These are phyloP conservation scores for Myotis planiceps DNA, from an alignment of 2,797 vertebrate genomes.

Conservation along the genomic window DNA sequence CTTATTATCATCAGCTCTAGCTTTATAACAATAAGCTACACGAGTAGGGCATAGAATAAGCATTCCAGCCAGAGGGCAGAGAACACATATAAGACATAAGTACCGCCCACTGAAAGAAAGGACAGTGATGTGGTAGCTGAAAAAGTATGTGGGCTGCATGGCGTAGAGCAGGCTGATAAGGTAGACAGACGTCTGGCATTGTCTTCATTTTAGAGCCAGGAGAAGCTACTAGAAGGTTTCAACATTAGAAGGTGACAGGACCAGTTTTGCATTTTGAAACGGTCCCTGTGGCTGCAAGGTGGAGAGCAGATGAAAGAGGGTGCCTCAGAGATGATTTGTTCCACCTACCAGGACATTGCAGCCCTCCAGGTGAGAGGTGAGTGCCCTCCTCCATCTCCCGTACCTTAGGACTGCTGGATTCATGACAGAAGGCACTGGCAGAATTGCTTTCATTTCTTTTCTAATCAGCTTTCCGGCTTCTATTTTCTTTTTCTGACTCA, in stretches of 20 bases:
- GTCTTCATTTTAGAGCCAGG: not conserved
- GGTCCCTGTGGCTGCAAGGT: not conserved
- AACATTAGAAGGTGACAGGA: not conserved
- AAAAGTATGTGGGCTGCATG: rapidly evolving
- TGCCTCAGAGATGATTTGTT: not conserved
- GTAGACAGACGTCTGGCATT: not conserved
- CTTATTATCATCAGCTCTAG: too few relatives aligned
- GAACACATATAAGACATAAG: not conserved
- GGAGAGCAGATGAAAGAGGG: not conserved
- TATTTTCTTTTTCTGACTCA: conserved; percentile 37
- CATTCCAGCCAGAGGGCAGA: not conserved
- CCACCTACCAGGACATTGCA: not conserved
- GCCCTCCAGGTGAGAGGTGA: not conserved
- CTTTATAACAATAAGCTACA: not conserved
- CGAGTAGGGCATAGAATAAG: not conserved
- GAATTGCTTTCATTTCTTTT: conserved; percentile 43
- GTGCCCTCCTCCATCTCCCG: not conserved
- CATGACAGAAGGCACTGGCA: not conserved
- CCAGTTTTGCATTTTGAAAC: not conserved
- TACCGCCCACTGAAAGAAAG: not conserved
- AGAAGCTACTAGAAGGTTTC: not conserved
- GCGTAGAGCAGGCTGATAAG: rapidly evolving
- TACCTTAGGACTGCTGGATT: not conserved
- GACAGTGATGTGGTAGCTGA: not conserved
- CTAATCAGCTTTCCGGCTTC: conserved; percentile 29